phyloP scores from a whole-genome alignment of 2,113 vertebrate genomes.

The Brachyhypopomus occidentalis region DNA sequence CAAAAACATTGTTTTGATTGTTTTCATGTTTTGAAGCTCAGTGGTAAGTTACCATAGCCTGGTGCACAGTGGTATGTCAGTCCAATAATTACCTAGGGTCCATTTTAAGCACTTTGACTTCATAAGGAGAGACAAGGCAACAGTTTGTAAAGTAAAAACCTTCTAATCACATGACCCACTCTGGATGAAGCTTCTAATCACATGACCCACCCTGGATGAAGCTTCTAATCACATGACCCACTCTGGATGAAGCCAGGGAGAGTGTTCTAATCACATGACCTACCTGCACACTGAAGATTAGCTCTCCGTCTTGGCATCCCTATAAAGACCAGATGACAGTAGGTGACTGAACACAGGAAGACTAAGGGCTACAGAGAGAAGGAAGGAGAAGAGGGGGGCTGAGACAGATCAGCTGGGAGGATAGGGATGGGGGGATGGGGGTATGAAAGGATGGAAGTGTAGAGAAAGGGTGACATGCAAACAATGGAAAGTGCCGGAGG shows the following conservation, averaged over 20 bases:
- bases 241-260: neutral
- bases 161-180: too few species aligned
- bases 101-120: neutral
- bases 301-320: neutral
- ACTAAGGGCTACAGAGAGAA: neutral
- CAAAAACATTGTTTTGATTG: neutral
- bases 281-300: neutral
- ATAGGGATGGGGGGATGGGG: neutral
- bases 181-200: too few species aligned
- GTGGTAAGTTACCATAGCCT: neutral
- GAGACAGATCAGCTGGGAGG: neutral
- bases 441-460: neutral
- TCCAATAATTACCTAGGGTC: constrained; percentile 1
- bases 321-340: neutral
- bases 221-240: too few species aligned
- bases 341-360: neutral
- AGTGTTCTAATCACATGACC: neutral
- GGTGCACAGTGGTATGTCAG: neutral
- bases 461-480: neutral
- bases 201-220: too few species aligned
- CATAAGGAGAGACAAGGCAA: neutral
- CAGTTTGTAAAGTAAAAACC: neutral
- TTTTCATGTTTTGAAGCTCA: constrained; percentile 5
- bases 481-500: neutral
- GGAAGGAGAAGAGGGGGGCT: neutral